These are phyloP conservation scores for Linnaemya tessellans DNA, from an alignment of 2,888 invertebrate species.

Conservation along the genomic window DNA sequence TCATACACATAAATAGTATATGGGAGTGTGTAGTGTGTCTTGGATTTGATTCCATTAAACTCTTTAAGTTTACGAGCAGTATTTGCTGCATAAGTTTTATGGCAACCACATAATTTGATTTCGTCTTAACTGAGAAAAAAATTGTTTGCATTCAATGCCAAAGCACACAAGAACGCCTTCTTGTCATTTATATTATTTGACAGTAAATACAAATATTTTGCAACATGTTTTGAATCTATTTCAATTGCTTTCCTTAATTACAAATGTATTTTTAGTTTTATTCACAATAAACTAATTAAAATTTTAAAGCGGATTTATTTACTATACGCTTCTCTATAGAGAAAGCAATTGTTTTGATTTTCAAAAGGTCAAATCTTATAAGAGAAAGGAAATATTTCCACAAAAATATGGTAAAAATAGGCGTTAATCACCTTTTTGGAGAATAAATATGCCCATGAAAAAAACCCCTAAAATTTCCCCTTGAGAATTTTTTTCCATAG, in stretches of 20 bases:
- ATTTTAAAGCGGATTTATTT: neutral
- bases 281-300: neutral
- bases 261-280: neutral
- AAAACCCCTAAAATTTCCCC: too few relatives aligned
- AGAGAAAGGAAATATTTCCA: too few relatives aligned
- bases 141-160: slow-evolving; percentile 1
- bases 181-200: slow-evolving; percentile 63
- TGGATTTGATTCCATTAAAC: slow-evolving; percentile 45
- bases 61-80: slow-evolving; percentile 22
- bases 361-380: neutral
- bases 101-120: slow-evolving; percentile 29
- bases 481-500: too few relatives aligned
- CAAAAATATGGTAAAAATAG: too few relatives aligned
- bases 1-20: slow-evolving; percentile 5
- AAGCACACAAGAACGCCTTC: slow-evolving; percentile 44
- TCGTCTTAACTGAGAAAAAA: slow-evolving; percentile 4
- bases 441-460: too few relatives aligned
- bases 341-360: neutral
- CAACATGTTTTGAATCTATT: slow-evolving; percentile 15
- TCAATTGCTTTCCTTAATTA: slow-evolving; percentile 21
- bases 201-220: slow-evolving; percentile 34
- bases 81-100: neutral
- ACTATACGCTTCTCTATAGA: neutral
- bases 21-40: slow-evolving; percentile 11
- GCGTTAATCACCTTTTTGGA: too few relatives aligned